These are phyloP conservation scores for Pristis pectinata DNA, from an alignment of 2,797 vertebrate species.

Conservation along the genomic window DNA sequence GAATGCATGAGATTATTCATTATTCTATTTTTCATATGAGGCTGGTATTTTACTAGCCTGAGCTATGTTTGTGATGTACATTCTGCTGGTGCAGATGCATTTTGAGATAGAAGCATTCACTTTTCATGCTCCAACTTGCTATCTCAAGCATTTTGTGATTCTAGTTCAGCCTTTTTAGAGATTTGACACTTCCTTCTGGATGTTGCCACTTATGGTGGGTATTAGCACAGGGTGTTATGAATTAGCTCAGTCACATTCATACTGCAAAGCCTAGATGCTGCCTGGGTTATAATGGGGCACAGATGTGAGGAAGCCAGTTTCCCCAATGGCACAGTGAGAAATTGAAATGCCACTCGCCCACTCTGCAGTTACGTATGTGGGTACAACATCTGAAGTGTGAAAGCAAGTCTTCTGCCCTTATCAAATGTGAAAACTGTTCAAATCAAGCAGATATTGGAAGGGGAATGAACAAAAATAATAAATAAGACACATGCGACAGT, in stretches of 20 bases:
- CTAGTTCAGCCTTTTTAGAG: not conserved
- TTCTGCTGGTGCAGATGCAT: not conserved
- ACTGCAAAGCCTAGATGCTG: too few relatives aligned
- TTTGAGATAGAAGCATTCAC: not conserved
- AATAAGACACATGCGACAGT: not conserved
- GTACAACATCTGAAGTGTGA: not conserved
- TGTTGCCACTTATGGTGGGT: not conserved
- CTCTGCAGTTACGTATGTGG: not conserved
- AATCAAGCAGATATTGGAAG: not conserved
- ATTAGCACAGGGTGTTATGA: not conserved
- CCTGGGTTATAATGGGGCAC: not conserved
- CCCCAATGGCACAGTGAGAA: too few relatives aligned
- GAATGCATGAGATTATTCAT: not conserved
- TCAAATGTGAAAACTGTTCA: not conserved
- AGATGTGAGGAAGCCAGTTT: not conserved
- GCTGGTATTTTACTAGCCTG: not conserved
- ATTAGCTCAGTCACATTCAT: not conserved
- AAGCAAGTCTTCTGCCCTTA: not conserved
- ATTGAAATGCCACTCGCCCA: not conserved
- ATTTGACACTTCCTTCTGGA: not conserved
- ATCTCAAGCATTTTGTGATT: not conserved
- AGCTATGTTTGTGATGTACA: not conserved
- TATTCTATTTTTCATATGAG: not conserved
- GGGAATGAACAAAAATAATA: not conserved
- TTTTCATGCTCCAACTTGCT: not conserved